Percentiles rank a stretch among this genome's conserved stretches.
Conservation (phyloP, 2,113 vertebrate genomes). For the Indicator maculatus region DNA sequence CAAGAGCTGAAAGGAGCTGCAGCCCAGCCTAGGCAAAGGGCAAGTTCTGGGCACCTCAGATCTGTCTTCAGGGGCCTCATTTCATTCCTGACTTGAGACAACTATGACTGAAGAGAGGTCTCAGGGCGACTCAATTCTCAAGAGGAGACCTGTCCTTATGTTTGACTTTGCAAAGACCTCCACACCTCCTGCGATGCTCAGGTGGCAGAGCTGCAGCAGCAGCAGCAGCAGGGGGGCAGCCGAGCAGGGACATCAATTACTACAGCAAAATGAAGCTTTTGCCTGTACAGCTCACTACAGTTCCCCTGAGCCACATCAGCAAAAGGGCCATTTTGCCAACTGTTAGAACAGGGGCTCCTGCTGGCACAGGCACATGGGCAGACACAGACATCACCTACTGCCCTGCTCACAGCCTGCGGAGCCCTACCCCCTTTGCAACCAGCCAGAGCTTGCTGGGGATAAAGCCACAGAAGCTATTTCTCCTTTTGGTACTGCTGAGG, state of each 20-base stretch:
- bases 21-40: background rate
- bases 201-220: background rate
- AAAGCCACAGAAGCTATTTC: background rate
- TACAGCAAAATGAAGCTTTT: constrained; percentile 1
- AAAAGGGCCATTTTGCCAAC: constrained; percentile 11
- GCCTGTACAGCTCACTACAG: background rate
- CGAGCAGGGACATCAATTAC: background rate
- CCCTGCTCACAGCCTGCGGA: background rate
- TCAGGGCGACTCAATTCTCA: background rate
- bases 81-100: background rate
- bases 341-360: background rate
- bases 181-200: background rate
- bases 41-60: accelerated
- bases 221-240: background rate
- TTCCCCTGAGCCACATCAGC: background rate
- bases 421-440: background rate
- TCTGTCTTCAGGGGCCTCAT: background rate
- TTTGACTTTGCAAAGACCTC: background rate
- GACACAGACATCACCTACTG: background rate
- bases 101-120: background rate
- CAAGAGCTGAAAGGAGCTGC: background rate
- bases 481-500: background rate
- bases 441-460: background rate
- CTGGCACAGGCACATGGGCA: background rate
- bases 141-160: background rate